Base-by-base conservation (phyloP, 1,140 invertebrate species). In the Aphidius gifuensis region DNA sequence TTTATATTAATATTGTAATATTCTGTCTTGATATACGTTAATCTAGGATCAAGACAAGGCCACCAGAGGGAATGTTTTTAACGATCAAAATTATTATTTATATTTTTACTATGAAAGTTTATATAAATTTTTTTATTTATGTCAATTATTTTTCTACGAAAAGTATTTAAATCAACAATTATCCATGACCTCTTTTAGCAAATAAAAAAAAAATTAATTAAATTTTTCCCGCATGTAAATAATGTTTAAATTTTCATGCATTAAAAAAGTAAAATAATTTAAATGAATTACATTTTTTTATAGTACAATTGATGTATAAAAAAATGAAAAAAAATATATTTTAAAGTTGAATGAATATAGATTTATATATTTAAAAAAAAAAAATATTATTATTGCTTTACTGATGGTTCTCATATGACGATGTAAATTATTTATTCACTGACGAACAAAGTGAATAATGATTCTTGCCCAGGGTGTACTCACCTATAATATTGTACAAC, bases 401-500 rank as follows among this genome's bases (percentile, higher is more conserved):
- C 57, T 71, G 69, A 71, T 70, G 65, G 66, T 68, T 65, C 67
- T 63, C 65, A 65, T 70, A 70, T 71, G 71, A 72, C 72, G 67
- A 67, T 66, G 71, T 72, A 73, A 75, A 75, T 75, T 75, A 75
- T 75, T 74, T 75, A 75, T 75, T 74, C 73, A 74, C 64, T 66
- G 67, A 68, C 67, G 70, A 72, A 71, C 23, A 32, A 32, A 68
- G 66, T 74, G 73, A 75, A 71, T 74, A 73, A 75, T 75, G 70
- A 56, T 64, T 70, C 62, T 69, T n/a, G 66, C 65, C 4, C 2
- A 32, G 23, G 4, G 23, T 32, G 23, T 32, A 32, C 23, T 32
- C 23, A 32, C 23, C 23, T 32, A 32, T 32, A 32, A 32, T 32
- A 32, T 32, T 32, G 23, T 32, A 32, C 23, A 32, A 32, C 23